Conservation (phyloP, 2,888 invertebrate genomes). For the Rotaria socialis region DNA sequence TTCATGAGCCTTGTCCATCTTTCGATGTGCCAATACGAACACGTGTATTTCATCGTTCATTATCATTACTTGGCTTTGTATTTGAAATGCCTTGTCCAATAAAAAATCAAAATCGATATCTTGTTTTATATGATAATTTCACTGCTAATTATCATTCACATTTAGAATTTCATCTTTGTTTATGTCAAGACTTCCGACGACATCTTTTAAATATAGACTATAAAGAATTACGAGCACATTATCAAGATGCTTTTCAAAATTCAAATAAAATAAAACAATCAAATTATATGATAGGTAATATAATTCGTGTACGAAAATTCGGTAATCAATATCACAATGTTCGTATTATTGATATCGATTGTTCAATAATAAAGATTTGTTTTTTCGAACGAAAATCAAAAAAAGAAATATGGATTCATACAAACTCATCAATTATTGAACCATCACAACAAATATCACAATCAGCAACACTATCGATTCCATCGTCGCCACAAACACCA, state of each 20-base stretch:
- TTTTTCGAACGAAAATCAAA: constrained; percentile 30
- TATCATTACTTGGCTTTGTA: constrained; percentile 5
- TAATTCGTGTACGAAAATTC: not conserved
- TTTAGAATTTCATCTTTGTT: not conserved
- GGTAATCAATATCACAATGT: constrained; percentile 1
- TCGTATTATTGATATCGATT: constrained; percentile 12
- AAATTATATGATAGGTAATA: not conserved
- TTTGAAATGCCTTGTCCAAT: not conserved
- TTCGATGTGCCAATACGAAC: not conserved
- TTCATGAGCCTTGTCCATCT: not conserved
- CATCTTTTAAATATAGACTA: not conserved
- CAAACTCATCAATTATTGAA: not conserved
- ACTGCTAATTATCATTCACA: not conserved
- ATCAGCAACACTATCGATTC: not conserved
- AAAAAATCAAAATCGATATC: not conserved
- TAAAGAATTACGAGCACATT: not conserved
- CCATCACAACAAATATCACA: not conserved
- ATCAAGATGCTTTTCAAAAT: not conserved
- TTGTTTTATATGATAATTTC: constrained; percentile 17
- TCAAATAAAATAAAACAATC: not conserved
- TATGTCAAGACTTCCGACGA: not conserved
- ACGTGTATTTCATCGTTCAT: not conserved
- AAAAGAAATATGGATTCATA: constrained; percentile 18
- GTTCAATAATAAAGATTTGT: not conserved
- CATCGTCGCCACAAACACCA: not conserved